phyloP scores from a whole-genome alignment of 2,888 invertebrate genomes.

The Antitype chi region DNA sequence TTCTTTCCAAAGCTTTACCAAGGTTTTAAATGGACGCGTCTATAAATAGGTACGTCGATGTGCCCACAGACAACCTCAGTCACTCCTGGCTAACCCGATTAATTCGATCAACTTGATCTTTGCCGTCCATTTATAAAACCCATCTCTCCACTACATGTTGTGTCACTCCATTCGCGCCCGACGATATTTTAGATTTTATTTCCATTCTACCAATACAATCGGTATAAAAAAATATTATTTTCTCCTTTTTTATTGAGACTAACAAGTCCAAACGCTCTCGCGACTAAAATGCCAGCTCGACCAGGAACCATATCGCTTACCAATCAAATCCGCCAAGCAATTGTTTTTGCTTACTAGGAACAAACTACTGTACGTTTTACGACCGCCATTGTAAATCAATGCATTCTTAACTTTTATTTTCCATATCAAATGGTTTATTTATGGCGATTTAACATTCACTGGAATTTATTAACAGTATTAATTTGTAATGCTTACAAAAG shows the following conservation, averaged over 20 bases:
- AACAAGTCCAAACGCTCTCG: slow-evolving; percentile 43
- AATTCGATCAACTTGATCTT: slow-evolving; percentile 68
- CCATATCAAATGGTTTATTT: slow-evolving; percentile 28
- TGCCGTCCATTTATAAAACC: slow-evolving; percentile 51
- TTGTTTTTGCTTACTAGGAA: slow-evolving; percentile 56
- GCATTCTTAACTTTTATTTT: slow-evolving; percentile 48
- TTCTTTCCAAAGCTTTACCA: slow-evolving; percentile 8
- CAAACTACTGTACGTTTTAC: slow-evolving; percentile 46
- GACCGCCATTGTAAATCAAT: slow-evolving; percentile 52
- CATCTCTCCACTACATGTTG: slow-evolving; percentile 33
- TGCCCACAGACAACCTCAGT: slow-evolving; percentile 54
- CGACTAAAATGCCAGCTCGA: slow-evolving; percentile 40
- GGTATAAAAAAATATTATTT: slow-evolving; percentile 51
- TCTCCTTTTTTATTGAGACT: slow-evolving; percentile 43
- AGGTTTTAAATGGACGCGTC: slow-evolving; percentile 31
- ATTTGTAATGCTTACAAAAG: slow-evolving; percentile 5
- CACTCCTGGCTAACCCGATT: slow-evolving; percentile 46
- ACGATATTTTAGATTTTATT: slow-evolving; percentile 60
- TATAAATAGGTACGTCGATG: slow-evolving; percentile 32
- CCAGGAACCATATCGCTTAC: slow-evolving; percentile 51
- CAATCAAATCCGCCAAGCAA: slow-evolving; percentile 55
- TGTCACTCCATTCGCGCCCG: slow-evolving; percentile 38
- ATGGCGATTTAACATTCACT: slow-evolving; percentile 22
- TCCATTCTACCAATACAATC: slow-evolving; percentile 46
- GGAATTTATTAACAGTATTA: slow-evolving; percentile 15